A percentile compares a stretch with the other conserved stretches of the same genome.
Conservation (phyloP, 2,797 vertebrate species). For the Halcyon smyrnensis region DNA sequence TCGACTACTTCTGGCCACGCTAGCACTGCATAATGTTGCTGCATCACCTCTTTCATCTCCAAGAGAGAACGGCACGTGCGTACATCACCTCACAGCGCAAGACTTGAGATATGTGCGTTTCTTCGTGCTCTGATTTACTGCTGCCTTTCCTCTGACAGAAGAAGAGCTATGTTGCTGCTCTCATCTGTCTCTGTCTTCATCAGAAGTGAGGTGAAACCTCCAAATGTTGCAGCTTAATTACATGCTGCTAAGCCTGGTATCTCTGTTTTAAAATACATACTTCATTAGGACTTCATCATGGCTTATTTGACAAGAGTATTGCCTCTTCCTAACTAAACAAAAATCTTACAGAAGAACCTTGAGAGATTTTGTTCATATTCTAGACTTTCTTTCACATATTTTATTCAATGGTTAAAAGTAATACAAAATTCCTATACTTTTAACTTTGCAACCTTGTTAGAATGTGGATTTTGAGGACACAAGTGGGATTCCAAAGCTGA, state of each 20-base stretch:
- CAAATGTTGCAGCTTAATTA: neutral
- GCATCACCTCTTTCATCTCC: neutral
- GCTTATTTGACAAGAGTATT: neutral
- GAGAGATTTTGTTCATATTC: neutral
- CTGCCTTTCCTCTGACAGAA: neutral
- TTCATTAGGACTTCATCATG: neutral
- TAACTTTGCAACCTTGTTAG: neutral
- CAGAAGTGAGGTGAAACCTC: neutral
- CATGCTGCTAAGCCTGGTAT: neutral
- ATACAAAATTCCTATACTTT: neutral
- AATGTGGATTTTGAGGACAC: neutral
- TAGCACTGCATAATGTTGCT: neutral
- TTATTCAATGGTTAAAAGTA: neutral
- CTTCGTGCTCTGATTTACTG: neutral
- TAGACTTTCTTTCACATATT: neutral
- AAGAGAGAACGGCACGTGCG: neutral
- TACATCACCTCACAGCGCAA: neutral
- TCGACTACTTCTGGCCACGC: neutral
- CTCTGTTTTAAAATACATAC: neutral
- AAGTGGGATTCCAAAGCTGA: neutral
- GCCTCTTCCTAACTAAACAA: neutral
- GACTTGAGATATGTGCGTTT: rapidly evolving
- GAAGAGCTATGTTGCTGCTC: neutral
- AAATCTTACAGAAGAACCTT: neutral
- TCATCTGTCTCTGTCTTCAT: neutral